Conservation (phyloP, 2,888 invertebrate genomes). For the Keiferia lycopersicella region DNA sequence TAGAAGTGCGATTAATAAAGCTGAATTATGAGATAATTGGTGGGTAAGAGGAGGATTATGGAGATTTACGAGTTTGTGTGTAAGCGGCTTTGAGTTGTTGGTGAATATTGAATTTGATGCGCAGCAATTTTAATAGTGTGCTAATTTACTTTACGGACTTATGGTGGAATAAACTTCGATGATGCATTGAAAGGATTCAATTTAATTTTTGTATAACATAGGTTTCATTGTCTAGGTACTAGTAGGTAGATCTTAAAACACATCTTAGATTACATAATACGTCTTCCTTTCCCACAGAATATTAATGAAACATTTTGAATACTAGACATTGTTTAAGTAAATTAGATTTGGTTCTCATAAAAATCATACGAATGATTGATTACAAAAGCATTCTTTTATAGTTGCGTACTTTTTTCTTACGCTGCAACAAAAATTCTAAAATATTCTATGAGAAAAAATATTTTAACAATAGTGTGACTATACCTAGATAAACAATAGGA, state of each 20-base stretch:
- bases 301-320: background rate
- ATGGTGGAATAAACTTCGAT: background rate
- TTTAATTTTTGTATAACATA: too few relatives aligned
- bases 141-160: background rate
- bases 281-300: background rate
- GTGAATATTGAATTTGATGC: constrained; percentile 21
- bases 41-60: constrained; percentile 28
- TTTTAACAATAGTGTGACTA: too few relatives aligned
- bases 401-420: background rate
- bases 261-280: too few relatives aligned
- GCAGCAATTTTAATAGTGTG: background rate
- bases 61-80: constrained; percentile 22
- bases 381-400: background rate
- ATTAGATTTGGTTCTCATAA: background rate
- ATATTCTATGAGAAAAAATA: too few relatives aligned
- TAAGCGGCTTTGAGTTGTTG: background rate
- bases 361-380: background rate
- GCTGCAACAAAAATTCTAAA: too few relatives aligned
- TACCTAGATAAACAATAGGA: too few relatives aligned
- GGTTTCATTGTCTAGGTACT: too few relatives aligned
- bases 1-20: constrained; percentile 61
- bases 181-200: too few relatives aligned
- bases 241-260: too few relatives aligned
- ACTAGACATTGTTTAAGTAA: background rate
- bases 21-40: constrained; percentile 53